Evolutionary conservation across 2,888 invertebrate genomes (phyloP).

Genomic region (Griposia aprilina): DNA sequence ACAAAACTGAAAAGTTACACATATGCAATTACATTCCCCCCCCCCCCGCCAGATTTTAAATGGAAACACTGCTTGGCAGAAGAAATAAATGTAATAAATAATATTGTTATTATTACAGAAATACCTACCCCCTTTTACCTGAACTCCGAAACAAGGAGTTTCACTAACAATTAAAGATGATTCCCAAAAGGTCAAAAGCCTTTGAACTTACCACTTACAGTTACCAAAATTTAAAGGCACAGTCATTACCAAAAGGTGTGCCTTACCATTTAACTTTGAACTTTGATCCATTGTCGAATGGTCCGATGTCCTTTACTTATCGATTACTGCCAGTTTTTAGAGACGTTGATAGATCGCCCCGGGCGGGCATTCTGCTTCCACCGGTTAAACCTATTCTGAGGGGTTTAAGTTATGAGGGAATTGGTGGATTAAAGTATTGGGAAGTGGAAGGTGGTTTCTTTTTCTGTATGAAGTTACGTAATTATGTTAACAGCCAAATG

Average conservation of each 20-base stretch:
- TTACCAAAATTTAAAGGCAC: slow-evolving; percentile 21
- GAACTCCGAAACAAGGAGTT: background rate
- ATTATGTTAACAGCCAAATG: background rate
- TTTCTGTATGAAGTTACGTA: background rate
- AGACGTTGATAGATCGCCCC: slow-evolving; percentile 85
- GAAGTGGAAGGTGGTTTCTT: background rate
- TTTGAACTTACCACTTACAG: slow-evolving; percentile 15
- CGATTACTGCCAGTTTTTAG: slow-evolving; percentile 82
- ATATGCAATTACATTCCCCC: background rate
- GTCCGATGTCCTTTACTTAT: slow-evolving; percentile 76
- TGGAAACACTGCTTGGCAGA: no score
- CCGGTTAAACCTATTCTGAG: slow-evolving; percentile 71
- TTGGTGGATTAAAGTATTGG: background rate
- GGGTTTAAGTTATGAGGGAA: slow-evolving; percentile 38
- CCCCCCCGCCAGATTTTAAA: no score
- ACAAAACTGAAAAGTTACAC: background rate
- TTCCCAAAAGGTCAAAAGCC: background rate
- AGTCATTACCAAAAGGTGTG: slow-evolving; percentile 48
- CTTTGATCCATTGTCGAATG: slow-evolving; percentile 70
- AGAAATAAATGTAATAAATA: background rate
- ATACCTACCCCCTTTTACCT: background rate
- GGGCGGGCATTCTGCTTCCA: slow-evolving; percentile 76
- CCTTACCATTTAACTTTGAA: slow-evolving; percentile 63
- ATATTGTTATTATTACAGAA: background rate
- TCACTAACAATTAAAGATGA: background rate